Conservation (phyloP, 2,797 vertebrate species). For the Pangasius djambal region DNA sequence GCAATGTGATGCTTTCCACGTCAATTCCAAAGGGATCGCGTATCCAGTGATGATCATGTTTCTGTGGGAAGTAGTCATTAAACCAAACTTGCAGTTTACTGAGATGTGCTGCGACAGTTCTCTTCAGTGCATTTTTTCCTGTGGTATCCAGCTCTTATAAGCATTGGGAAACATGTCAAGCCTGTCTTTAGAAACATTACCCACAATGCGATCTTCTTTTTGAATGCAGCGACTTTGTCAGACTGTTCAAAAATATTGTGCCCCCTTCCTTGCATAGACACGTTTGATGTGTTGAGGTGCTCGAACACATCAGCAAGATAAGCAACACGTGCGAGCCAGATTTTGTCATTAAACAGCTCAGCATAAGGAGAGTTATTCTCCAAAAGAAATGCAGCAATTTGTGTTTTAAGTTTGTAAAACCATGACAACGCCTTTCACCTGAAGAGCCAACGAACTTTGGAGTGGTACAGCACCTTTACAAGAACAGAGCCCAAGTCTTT, state of each 20-base stretch:
- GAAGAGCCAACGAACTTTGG: no score
- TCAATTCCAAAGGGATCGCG: slow-evolving; percentile 14
- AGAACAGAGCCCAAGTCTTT: no score
- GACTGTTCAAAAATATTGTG: no score
- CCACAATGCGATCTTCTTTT: no score
- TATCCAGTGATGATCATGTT: slow-evolving; percentile 10
- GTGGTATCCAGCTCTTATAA: slow-evolving; percentile 33
- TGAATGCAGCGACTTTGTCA: no score
- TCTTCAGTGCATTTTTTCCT: slow-evolving; percentile 29
- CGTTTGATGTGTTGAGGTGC: neutral
- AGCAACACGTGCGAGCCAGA: neutral
- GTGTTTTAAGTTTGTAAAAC: no score
- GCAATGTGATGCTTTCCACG: slow-evolving; percentile 28
- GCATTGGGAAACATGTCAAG: slow-evolving; percentile 40
- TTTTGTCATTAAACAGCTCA: neutral
- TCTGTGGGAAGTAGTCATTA: neutral
- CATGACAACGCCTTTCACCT: no score
- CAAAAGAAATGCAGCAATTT: neutral
- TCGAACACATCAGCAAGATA: neutral
- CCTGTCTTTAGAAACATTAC: neutral
- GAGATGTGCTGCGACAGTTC: neutral
- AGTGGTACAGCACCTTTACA: no score
- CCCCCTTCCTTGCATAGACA: no score
- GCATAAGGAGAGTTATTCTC: neutral
- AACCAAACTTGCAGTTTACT: slow-evolving; percentile 34